Conservation (phyloP, 2,113 vertebrate species). For the Rhinogobius similis region DNA sequence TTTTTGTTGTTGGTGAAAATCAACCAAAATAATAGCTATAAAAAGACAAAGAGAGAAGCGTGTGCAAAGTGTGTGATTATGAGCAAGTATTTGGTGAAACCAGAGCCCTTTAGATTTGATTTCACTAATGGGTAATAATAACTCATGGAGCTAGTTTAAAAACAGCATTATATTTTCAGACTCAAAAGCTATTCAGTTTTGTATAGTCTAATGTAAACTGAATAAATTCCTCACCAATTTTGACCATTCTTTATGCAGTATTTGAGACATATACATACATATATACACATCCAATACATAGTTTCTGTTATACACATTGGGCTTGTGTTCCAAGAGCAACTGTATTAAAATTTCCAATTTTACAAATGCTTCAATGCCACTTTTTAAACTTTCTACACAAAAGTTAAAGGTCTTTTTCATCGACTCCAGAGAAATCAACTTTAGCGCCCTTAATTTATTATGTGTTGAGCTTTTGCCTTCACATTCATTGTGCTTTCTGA, state of each 20-base stretch:
- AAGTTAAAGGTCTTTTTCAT: constrained; percentile 43
- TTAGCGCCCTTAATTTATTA: constrained; percentile 73
- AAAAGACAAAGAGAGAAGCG: constrained; percentile 47
- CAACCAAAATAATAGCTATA: constrained; percentile 36
- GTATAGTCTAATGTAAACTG: not conserved
- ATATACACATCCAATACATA: not conserved
- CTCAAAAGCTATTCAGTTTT: not conserved
- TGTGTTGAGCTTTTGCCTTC: constrained; percentile 49
- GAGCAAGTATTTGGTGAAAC: constrained; percentile 67
- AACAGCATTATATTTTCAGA: constrained; percentile 1
- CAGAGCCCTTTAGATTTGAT: constrained; percentile 64
- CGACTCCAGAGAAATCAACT: constrained; percentile 65
- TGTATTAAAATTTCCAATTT: not conserved
- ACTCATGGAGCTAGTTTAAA: constrained; percentile 31
- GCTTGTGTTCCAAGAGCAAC: too few relatives aligned
- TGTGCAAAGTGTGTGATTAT: constrained; percentile 25
- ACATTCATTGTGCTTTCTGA: constrained; percentile 68
- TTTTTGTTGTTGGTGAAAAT: constrained; percentile 61
- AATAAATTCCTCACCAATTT: not conserved
- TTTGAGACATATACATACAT: not conserved
- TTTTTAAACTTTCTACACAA: constrained; percentile 55
- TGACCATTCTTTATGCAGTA: not conserved
- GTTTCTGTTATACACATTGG: too few relatives aligned
- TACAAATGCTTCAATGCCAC: constrained; percentile 14
- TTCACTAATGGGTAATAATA: constrained; percentile 54